phyloP scores from a whole-genome alignment of 92 coral and sea anemone genomes.

The Actinostola sp. region DNA sequence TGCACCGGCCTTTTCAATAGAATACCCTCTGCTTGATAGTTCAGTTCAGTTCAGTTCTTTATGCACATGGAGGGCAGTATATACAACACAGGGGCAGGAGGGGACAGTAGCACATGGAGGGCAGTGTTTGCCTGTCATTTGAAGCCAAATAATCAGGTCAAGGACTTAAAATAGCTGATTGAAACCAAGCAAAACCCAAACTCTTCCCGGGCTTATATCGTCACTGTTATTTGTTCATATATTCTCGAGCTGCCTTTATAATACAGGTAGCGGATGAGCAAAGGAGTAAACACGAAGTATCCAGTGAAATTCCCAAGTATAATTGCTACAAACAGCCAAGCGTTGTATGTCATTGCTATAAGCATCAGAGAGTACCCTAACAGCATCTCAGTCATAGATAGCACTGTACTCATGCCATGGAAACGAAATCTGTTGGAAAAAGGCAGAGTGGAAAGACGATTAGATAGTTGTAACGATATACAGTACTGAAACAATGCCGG shows the following conservation, averaged over 20 bases:
- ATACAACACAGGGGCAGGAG: too few species aligned
- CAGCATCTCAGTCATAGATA: slow-evolving; percentile 22
- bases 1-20: too few species aligned
- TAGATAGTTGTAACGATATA: not conserved
- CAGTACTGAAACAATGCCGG: too few species aligned
- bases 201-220: too few species aligned
- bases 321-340: slow-evolving; percentile 61
- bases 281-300: slow-evolving; percentile 10
- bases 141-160: too few species aligned
- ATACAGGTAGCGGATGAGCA: slow-evolving; percentile 2
- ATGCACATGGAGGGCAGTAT: too few species aligned
- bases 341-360: slow-evolving; percentile 72
- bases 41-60: too few species aligned
- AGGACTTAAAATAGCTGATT: too few species aligned
- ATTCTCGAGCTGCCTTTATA: not conserved
- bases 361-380: slow-evolving; percentile 68
- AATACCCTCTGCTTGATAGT: too few species aligned
- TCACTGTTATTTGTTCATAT: not conserved
- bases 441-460: not conserved
- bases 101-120: too few species aligned
- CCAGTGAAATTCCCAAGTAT: slow-evolving; percentile 38
- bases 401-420: slow-evolving; percentile 28
- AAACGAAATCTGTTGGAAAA: slow-evolving; percentile 3
- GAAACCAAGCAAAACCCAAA: too few species aligned
- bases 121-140: too few species aligned